A percentile compares a stretch with the other conserved stretches of the same genome.
Evolutionary conservation across 2,888 invertebrate genomes (phyloP).

Genomic region (Drosophila subquinaria): DNA sequence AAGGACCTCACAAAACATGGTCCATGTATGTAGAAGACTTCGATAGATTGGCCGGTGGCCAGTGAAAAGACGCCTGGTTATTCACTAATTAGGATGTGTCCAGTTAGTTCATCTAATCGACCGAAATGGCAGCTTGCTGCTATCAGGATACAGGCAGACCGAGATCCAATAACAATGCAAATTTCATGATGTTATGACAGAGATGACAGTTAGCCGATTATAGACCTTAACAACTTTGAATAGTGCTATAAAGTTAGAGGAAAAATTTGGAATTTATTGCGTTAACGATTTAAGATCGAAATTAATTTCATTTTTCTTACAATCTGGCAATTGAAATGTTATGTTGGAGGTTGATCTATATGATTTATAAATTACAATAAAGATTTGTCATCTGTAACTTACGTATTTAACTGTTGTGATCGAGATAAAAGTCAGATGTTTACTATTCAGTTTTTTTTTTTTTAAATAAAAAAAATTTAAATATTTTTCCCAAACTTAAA

Average conservation of each 20-base stretch:
- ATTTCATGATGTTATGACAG: conserved; percentile 3
- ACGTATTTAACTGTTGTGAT: no score
- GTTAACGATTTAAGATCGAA: not conserved
- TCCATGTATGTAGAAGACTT: conserved; percentile 15
- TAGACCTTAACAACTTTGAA: not conserved
- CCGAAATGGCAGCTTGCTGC: not conserved
- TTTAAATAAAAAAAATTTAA: no score
- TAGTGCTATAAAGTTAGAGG: not conserved
- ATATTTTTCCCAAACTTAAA: no score
- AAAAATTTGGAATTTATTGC: not conserved
- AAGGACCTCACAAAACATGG: conserved; percentile 52
- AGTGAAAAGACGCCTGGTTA: conserved; percentile 5
- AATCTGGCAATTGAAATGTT: not conserved
- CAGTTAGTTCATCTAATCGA: conserved; percentile 16
- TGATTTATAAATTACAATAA: no score
- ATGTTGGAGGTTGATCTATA: no score
- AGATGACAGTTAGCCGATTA: conserved; percentile 1
- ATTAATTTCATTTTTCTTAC: not conserved
- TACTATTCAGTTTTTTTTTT: no score
- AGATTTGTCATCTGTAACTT: no score
- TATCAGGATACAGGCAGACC: conserved; percentile 10
- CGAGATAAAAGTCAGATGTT: no score
- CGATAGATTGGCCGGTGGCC: conserved; percentile 14
- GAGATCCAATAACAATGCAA: conserved; percentile 20
- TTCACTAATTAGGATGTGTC: conserved; percentile 43